Evolutionary conservation across 2,113 vertebrate genomes (phyloP).

Genomic region (Andinoacara biseriatus): DNA sequence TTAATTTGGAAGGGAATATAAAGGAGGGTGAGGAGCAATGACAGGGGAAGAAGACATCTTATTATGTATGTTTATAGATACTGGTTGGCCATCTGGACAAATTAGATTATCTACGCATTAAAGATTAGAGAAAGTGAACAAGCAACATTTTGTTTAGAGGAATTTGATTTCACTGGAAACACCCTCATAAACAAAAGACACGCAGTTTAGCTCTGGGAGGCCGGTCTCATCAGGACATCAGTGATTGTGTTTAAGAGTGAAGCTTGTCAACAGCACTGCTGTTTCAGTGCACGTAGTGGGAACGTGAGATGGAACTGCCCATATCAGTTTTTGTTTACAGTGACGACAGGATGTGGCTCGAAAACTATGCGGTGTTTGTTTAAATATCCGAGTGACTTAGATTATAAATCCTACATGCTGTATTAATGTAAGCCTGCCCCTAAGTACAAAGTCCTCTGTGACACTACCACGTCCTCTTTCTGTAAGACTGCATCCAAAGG

Average conservation of each 20-base stretch:
- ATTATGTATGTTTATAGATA: slow-evolving; percentile 64
- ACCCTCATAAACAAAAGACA: slow-evolving; percentile 9
- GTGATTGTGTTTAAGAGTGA: slow-evolving; percentile 22
- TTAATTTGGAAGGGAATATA: slow-evolving; percentile 62
- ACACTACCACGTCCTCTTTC: neutral
- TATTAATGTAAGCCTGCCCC: neutral
- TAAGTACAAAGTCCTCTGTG: neutral
- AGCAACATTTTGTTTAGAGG: slow-evolving; percentile 57
- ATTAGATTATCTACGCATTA: slow-evolving; percentile 54
- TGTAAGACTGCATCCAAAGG: neutral
- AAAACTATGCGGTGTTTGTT: slow-evolving; percentile 60
- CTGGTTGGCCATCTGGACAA: slow-evolving; percentile 62
- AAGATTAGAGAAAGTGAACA: slow-evolving; percentile 46
- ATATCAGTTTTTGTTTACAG: slow-evolving; percentile 59
- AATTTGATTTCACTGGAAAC: slow-evolving; percentile 51
- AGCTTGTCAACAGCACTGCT: slow-evolving; percentile 29
- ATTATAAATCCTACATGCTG: slow-evolving; percentile 42
- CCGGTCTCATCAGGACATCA: slow-evolving; percentile 24
- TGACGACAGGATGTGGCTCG: slow-evolving; percentile 52
- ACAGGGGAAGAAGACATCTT: slow-evolving; percentile 33
- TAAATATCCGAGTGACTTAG: slow-evolving; percentile 31
- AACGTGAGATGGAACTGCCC: slow-evolving; percentile 36
- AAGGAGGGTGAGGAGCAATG: slow-evolving; percentile 37
- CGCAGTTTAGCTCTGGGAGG: slow-evolving; percentile 24
- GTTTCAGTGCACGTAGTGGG: slow-evolving; percentile 33